Conservation (phyloP, 1,140 invertebrate genomes). For the Gonatopus flavifemur region DNA sequence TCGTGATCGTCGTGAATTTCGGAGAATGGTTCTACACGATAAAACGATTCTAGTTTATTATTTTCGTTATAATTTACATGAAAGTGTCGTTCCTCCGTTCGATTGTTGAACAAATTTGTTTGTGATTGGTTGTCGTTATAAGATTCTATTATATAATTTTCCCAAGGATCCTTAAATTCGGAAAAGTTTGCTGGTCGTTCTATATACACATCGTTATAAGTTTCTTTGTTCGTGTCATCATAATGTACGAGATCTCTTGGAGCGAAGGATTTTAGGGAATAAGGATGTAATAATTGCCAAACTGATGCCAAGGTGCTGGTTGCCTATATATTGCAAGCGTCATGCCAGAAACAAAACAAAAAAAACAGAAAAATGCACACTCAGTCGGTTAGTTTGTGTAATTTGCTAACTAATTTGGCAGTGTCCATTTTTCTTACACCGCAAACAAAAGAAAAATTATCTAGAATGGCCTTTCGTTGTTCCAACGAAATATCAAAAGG, state of each 20-base stretch:
- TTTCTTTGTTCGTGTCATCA: slow-evolving; percentile 18
- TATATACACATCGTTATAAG: slow-evolving; percentile 11
- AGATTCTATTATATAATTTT: too few relatives aligned
- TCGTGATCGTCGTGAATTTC: too few relatives aligned
- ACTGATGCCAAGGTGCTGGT: slow-evolving; percentile 53
- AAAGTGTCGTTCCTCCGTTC: too few relatives aligned
- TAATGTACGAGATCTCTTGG: slow-evolving; percentile 10
- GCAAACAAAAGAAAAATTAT: too few relatives aligned
- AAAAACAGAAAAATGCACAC: slow-evolving; percentile 51
- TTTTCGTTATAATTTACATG: too few relatives aligned
- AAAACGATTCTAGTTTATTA: too few relatives aligned
- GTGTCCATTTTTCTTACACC: slow-evolving; percentile 37
- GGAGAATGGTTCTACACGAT: too few relatives aligned
- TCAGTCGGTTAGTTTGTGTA: slow-evolving; percentile 47
- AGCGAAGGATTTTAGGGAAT: slow-evolving; percentile 15
- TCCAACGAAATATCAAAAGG: too few relatives aligned
- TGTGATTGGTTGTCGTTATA: too few relatives aligned
- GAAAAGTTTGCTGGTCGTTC: slow-evolving; percentile 41
- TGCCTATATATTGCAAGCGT: slow-evolving; percentile 54
- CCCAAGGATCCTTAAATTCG: slow-evolving; percentile 65
- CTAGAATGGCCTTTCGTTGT: not conserved
- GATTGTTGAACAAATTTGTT: too few relatives aligned
- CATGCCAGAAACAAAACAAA: too few relatives aligned
- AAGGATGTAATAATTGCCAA: slow-evolving; percentile 45
- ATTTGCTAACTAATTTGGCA: slow-evolving; percentile 33